phyloP scores from a whole-genome alignment of 2,888 invertebrate species.

The Phengaris alcon region DNA sequence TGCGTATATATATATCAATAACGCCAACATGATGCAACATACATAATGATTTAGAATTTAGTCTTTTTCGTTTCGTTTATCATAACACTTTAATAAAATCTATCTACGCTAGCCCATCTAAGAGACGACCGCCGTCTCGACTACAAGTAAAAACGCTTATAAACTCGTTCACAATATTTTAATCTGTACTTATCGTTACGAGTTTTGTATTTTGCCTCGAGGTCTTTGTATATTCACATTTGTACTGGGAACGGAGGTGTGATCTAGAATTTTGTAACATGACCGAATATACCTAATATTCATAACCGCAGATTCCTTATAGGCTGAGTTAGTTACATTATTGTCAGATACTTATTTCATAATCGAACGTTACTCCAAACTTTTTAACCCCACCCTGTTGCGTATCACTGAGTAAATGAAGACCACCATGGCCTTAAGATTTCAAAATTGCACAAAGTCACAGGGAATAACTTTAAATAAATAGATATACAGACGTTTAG shows the following conservation, averaged over 20 bases:
- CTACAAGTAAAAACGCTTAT: constrained; percentile 67
- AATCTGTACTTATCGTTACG: constrained; percentile 39
- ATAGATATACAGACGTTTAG: constrained; percentile 33
- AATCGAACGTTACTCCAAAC: constrained; percentile 48
- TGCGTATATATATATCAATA: constrained; percentile 56
- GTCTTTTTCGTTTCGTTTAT: constrained; percentile 78
- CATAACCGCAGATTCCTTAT: constrained; percentile 35
- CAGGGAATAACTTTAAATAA: constrained; percentile 30
- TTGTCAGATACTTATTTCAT: constrained; percentile 74
- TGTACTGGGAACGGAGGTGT: constrained; percentile 35
- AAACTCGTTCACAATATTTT: constrained; percentile 57
- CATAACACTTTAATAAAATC: constrained; percentile 69
- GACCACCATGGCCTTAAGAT: constrained; percentile 26
- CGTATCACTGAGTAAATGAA: constrained; percentile 52
- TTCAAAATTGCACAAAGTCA: constrained; percentile 9
- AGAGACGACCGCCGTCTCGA: constrained; percentile 72
- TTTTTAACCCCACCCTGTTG: constrained; percentile 57
- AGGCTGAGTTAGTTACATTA: constrained; percentile 61
- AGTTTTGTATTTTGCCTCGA: constrained; percentile 33
- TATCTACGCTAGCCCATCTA: constrained; percentile 78
- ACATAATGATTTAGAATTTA: constrained; percentile 75
- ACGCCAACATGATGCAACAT: constrained; percentile 73
- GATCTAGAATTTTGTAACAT: constrained; percentile 29
- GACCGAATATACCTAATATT: constrained; percentile 30
- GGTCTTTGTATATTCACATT: constrained; percentile 31